These are phyloP conservation scores for Drosophila ironensis DNA, from an alignment of 1,140 invertebrate species.

Conservation along the genomic window DNA sequence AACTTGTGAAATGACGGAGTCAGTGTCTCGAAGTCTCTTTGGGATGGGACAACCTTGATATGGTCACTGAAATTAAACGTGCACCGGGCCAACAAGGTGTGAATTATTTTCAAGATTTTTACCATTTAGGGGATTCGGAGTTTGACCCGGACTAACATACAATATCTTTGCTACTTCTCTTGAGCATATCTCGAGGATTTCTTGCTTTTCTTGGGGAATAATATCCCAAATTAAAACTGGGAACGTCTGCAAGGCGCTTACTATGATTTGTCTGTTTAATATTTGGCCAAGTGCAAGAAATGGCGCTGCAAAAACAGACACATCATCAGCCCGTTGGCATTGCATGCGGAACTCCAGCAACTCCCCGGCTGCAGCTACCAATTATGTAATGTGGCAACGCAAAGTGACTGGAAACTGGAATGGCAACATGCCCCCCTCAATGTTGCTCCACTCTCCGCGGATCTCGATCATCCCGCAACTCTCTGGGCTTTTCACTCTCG, in stretches of 20 bases:
- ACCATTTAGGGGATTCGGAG: no score
- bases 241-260: no score
- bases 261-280: no score
- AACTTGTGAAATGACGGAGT: slow-evolving; percentile 57
- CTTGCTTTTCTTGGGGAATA: no score
- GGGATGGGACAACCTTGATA: slow-evolving; percentile 54
- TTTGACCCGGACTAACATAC: no score
- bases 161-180: no score
- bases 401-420: slow-evolving; percentile 59
- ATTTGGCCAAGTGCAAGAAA: no score
- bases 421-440: not conserved
- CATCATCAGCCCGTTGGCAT: slow-evolving; percentile 1
- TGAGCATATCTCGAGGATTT: no score
- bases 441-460: slow-evolving; percentile 8
- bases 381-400: slow-evolving; percentile 54
- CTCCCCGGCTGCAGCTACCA: slow-evolving; percentile 30
- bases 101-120: no score
- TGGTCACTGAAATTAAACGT: not conserved
- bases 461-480: not conserved
- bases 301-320: not conserved
- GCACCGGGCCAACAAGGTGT: not conserved
- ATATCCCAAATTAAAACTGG: no score
- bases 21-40: slow-evolving; percentile 18
- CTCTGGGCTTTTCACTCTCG: slow-evolving; percentile 9
- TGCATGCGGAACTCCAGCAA: slow-evolving; percentile 62